Evolutionary conservation across 2,113 vertebrate genomes (phyloP), one percentile per base, ranked within the genome.

Genomic region (Oryzias melastigma): DNA sequence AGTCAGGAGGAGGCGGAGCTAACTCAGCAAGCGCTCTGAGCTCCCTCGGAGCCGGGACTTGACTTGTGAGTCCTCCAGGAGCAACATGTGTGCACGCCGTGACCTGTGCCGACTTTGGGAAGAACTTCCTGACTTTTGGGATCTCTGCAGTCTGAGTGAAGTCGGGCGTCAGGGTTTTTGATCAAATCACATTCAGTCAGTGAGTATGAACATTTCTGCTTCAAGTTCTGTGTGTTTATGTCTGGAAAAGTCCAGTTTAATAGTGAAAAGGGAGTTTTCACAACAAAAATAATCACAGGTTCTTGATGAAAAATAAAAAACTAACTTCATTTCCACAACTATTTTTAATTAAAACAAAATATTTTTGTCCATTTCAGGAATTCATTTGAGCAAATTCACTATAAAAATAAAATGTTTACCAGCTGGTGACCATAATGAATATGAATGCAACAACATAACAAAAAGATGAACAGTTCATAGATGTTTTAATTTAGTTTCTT

Each of bases 1-100:
- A 84, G 83, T 81, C 62, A 66, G 46, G 58, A 86, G 87, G 86
- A 89, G 87, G 84, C 81, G 83, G 85, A 86, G 86, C 81, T 57
- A 85, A 83, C 71, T 56, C 73, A 73, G 74, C 59, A 48, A 35
- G 51, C 19, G 48, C 76, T 67, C 17, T 47, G 76, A 79, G 81
- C 66, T 60, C 46, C 66, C 50, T 65, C 67, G 79, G 81, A 68
- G 71, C 79, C 69, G 65, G 83, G 84, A 80, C 69, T 81, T 69
- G 46, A 68, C 58, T 67, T 73, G 1, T 25, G 72, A 75, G 70
- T 57, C 74, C 72, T 83, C 54, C 44, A 55, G 20, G 68, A 70
- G 54, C 70, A 51, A 47, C 68, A 40, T 64, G 72, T 73, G 14
- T 17, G 48, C 22, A 51, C 25, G 48, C 68, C 54, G 64, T 62